Evolutionary conservation across 2,888 invertebrate species (phyloP).

Genomic region (Sarcophaga caerulescens): DNA sequence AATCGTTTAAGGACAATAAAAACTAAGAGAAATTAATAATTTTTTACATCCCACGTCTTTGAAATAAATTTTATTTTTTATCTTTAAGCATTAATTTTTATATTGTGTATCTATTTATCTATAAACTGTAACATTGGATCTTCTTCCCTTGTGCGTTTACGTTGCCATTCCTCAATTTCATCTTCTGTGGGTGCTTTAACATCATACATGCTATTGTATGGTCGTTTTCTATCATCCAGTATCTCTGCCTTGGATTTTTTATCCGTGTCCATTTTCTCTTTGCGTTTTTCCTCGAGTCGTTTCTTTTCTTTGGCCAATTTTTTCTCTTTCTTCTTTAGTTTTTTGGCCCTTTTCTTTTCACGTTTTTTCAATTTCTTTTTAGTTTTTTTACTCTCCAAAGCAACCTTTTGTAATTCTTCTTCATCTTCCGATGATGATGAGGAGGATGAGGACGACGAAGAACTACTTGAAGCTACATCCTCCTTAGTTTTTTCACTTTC

Average conservation of each 20-base stretch:
- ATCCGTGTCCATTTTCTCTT: slow-evolving; percentile 75
- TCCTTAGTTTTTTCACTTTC: not conserved
- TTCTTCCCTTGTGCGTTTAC: slow-evolving; percentile 91
- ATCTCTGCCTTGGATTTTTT: slow-evolving; percentile 81
- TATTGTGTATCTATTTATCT: slow-evolving; percentile 20
- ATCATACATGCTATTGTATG: slow-evolving; percentile 95
- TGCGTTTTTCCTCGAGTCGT: slow-evolving; percentile 56
- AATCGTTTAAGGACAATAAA: slow-evolving; percentile 85
- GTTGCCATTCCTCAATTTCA: slow-evolving; percentile 95
- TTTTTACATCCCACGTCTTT: no score
- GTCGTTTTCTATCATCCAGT: slow-evolving; percentile 93
- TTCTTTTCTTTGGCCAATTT: slow-evolving; percentile 70
- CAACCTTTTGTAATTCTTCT: slow-evolving; percentile 79
- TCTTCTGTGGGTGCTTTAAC: slow-evolving; percentile 93
- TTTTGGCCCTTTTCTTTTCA: slow-evolving; percentile 78
- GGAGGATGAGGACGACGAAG: slow-evolving; percentile 63
- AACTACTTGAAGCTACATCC: slow-evolving; percentile 68
- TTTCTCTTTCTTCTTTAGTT: slow-evolving; percentile 76
- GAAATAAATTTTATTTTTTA: no score
- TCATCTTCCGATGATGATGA: slow-evolving; percentile 81
- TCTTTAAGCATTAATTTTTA: not conserved
- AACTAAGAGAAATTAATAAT: not conserved
- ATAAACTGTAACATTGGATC: slow-evolving; percentile 96
- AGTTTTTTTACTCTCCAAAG: slow-evolving; percentile 71
- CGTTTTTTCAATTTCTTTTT: slow-evolving; percentile 76